A percentile compares a stretch with the other conserved stretches of the same genome.
These are phyloP conservation scores for Mus spicilegus DNA, from an alignment of 2,113 vertebrate genomes.

Conservation along the genomic window DNA sequence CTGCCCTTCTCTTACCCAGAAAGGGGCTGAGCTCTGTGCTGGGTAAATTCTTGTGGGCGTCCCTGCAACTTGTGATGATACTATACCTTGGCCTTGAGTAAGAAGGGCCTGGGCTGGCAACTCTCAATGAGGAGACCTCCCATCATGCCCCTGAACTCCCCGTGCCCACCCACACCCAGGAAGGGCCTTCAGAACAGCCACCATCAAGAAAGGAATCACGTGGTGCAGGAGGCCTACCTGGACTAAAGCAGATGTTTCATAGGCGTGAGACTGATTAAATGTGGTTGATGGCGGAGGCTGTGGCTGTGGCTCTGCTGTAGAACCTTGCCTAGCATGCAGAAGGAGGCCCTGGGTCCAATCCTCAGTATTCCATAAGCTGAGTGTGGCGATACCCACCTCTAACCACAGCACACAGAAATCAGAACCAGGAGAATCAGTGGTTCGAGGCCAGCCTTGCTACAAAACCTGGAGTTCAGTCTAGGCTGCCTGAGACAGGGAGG, in stretches of 20 bases:
- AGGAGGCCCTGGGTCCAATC: not conserved
- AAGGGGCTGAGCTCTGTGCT: not conserved
- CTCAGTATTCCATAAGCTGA: not conserved
- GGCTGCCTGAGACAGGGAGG: not conserved
- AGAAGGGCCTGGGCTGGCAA: not conserved
- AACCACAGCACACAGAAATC: not conserved
- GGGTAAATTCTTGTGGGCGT: not conserved
- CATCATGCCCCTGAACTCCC: fast-evolving
- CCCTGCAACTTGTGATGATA: not conserved
- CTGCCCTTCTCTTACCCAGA: not conserved
- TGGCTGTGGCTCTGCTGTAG: too few species aligned
- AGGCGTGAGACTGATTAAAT: not conserved
- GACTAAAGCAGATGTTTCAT: not conserved
- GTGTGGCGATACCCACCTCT: not conserved
- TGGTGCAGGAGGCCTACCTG: not conserved
- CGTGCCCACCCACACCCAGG: too few species aligned
- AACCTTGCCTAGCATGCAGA: not conserved
- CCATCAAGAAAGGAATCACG: not conserved
- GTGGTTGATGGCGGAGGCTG: not conserved
- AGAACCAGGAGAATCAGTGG: not conserved
- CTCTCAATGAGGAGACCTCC: not conserved
- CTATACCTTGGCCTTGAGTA: not conserved
- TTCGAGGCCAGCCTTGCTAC: not conserved
- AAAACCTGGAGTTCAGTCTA: not conserved
- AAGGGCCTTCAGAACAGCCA: not conserved